Conservation (phyloP, 2,113 vertebrate species). For the Pycnonotus jocosus region DNA sequence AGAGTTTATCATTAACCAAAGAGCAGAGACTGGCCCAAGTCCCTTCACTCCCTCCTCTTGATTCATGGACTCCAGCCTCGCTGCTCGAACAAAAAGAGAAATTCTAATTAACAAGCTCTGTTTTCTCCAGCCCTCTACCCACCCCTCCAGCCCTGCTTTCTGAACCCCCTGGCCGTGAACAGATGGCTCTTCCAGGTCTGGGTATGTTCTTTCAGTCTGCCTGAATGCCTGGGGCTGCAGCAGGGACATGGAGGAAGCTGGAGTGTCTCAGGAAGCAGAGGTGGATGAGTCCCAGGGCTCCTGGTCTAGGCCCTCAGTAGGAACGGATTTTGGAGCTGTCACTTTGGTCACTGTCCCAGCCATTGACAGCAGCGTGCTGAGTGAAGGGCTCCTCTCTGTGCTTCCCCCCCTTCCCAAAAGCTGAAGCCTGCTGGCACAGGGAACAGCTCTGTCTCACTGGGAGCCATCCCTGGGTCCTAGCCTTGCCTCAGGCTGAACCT, state of each 20-base stretch:
- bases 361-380: background rate
- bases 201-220: background rate
- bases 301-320: background rate
- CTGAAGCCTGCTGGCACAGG: background rate
- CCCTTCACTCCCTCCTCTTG: background rate
- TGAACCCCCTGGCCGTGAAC: too few species aligned
- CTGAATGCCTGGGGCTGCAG: background rate
- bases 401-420: background rate
- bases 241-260: background rate
- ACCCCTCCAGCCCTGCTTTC: background rate
- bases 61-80: background rate
- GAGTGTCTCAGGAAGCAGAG: background rate
- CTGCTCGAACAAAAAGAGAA: background rate
- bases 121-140: background rate
- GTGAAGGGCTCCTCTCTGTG: background rate
- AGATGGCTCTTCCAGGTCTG: background rate
- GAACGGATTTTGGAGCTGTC: background rate
- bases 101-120: background rate
- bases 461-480: background rate
- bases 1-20: background rate
- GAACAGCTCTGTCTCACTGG: background rate
- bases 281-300: background rate
- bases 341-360: background rate
- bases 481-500: background rate
- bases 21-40: background rate